Evolutionary conservation across 2,888 invertebrate species (phyloP), one percentile per base, ranked within the genome.

Genomic region (Ormyrus labotus): DNA sequence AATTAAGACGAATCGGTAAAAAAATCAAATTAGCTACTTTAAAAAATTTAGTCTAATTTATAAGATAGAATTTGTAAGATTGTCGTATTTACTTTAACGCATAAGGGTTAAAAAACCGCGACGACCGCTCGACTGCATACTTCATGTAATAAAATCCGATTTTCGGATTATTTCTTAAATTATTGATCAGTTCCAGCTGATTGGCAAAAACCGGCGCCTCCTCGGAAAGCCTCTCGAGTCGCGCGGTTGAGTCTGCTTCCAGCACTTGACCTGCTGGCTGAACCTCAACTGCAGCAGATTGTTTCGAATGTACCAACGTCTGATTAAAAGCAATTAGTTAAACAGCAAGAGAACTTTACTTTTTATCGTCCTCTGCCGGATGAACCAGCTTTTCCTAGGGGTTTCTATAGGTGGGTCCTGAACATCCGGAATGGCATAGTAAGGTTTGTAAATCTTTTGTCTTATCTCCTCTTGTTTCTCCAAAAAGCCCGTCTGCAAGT

Each of bases 61-160:
- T 47, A 47, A 65, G 34, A 34, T 61, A 11, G 53, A 73, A 34
- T 34, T 34, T 34, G 4, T 34, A 34, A 34, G 34, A 34, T 34
- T 47, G 13, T 11, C 7, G 45, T 63, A 63, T 92, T 92, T 90
- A 95, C 95, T 93, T 94, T 55, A 96, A 91, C 81, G 95, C 95
- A 87, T 96, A 96, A 0, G 96, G 96, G 4, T 95, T 94, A 83
- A 95, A 96, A 86, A 93, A 93, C 84, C 95, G 94, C 82, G 95
- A 96, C 5, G 94, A 93, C 78, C 93, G 93, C n/a, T 94, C 93
- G 1, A 95, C 94, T 60, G 95, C 94, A 84, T 96, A 95, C 7
- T 93, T 93, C 92, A 97, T 93, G 88, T 97, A 97, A 5, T 96
- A 92, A 87, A 96, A 97, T 7, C 93, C 93, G 74, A 93, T 92